Conservation (phyloP, 2,797 vertebrate genomes). For the Rhinella marina region DNA sequence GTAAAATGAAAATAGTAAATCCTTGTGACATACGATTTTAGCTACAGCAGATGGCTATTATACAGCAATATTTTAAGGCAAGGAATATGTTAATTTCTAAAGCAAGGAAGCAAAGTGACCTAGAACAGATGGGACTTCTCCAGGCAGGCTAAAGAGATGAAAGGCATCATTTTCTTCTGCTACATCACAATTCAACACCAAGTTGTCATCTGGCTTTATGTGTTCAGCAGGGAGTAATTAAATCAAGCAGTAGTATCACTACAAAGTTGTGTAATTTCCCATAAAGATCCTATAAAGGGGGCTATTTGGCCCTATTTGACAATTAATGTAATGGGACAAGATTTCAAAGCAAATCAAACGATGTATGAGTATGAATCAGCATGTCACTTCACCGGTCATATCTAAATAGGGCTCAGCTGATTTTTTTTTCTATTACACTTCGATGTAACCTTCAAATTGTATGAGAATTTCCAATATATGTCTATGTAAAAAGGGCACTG, state of each 20-base stretch:
- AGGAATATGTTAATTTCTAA: slow-evolving; percentile 33
- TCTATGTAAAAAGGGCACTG: slow-evolving; percentile 33
- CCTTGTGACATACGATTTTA: slow-evolving; percentile 6
- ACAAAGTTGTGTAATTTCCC: slow-evolving; percentile 54
- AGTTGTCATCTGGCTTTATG: slow-evolving; percentile 58
- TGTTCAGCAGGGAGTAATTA: slow-evolving; percentile 57
- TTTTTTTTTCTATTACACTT: slow-evolving; percentile 36
- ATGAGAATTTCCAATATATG: slow-evolving; percentile 44
- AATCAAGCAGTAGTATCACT: slow-evolving; percentile 49
- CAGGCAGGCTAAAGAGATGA: slow-evolving; percentile 52
- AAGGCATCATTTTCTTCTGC: slow-evolving; percentile 54
- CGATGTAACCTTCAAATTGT: slow-evolving; percentile 50
- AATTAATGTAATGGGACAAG: slow-evolving; percentile 43
- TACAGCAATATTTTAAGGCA: slow-evolving; percentile 48
- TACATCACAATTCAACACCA: slow-evolving; percentile 41
- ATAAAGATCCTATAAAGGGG: slow-evolving; percentile 54
- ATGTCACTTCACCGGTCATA: slow-evolving; percentile 31
- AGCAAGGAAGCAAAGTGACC: slow-evolving; percentile 43
- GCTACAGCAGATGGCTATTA: slow-evolving; percentile 28
- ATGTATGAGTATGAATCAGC: slow-evolving; percentile 35
- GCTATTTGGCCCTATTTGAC: slow-evolving; percentile 36
- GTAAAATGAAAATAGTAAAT: slow-evolving; percentile 40
- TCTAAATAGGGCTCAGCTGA: slow-evolving; percentile 26
- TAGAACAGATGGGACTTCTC: slow-evolving; percentile 55
- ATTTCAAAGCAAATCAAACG: slow-evolving; percentile 6